These are phyloP conservation scores for Tylochromis polylepis DNA, from an alignment of 2,113 vertebrate genomes.

Conservation along the genomic window DNA sequence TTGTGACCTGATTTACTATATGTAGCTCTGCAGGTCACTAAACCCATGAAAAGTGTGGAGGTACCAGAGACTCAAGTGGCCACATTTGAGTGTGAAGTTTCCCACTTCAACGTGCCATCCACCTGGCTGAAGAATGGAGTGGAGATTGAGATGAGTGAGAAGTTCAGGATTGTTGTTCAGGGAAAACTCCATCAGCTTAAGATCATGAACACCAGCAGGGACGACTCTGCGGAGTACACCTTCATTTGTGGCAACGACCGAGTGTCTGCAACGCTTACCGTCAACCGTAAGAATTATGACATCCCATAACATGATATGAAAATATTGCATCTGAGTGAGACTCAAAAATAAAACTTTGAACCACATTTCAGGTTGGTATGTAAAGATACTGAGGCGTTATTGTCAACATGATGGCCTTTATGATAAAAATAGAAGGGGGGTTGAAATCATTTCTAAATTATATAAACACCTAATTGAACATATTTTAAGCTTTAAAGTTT, in stretches of 20 bases:
- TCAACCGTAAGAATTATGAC: slow-evolving; percentile 84
- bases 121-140: slow-evolving; percentile 93
- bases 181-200: slow-evolving; percentile 95
- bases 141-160: slow-evolving; percentile 97
- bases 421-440: background rate
- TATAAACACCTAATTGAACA: background rate
- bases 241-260: slow-evolving; percentile 92
- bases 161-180: slow-evolving; percentile 94
- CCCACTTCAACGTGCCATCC: slow-evolving; percentile 95
- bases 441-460: background rate
- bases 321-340: background rate
- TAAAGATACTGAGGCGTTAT: too few species aligned
- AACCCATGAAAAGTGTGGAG: slow-evolving; percentile 86
- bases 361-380: background rate
- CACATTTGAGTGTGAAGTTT: slow-evolving; percentile 94
- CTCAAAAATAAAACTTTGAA: background rate
- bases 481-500: background rate
- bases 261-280: slow-evolving; percentile 86
- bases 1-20: background rate
- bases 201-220: slow-evolving; percentile 90
- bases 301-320: too few species aligned
- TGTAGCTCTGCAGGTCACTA: slow-evolving; percentile 88
- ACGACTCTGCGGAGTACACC: slow-evolving; percentile 89
- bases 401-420: too few species aligned
- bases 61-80: slow-evolving; percentile 92